These are phyloP conservation scores for Zaprionus kolodkinae DNA, from an alignment of 1,140 invertebrate species.

Conservation along the genomic window DNA sequence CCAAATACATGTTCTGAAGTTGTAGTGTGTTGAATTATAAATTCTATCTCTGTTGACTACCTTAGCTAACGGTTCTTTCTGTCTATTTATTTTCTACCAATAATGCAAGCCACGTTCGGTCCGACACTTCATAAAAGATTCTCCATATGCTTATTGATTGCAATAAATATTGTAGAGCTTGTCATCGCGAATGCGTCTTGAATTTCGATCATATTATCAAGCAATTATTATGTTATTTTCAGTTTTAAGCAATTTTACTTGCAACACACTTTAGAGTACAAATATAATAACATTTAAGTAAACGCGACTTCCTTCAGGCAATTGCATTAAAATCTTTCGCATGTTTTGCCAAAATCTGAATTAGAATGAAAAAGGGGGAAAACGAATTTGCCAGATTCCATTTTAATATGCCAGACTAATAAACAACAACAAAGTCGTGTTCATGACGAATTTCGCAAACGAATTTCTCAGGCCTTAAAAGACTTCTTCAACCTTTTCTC, in stretches of 20 bases:
- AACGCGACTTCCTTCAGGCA: too few relatives aligned
- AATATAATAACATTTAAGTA: background rate
- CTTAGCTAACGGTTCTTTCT: background rate
- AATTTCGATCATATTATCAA: background rate
- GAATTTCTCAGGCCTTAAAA: slow-evolving; percentile 8
- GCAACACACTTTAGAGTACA: background rate
- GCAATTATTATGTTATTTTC: background rate
- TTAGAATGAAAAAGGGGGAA: background rate
- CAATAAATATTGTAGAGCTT: background rate
- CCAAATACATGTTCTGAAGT: background rate
- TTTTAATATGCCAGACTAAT: slow-evolving; percentile 10
- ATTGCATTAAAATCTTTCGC: background rate
- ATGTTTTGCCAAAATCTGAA: background rate
- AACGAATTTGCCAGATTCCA: background rate
- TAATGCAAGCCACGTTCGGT: background rate
- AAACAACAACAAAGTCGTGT: slow-evolving; percentile 31
- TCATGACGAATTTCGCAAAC: slow-evolving; percentile 11
- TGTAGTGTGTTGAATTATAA: background rate
- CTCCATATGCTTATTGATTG: background rate
- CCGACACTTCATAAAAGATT: background rate
- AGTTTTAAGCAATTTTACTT: background rate
- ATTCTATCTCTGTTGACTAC: background rate
- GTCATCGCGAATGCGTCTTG: background rate
- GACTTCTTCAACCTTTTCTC: slow-evolving; percentile 34
- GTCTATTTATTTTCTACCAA: background rate